A percentile compares a stretch with the other conserved stretches of the same genome.
Evolutionary conservation across 2,888 invertebrate genomes (phyloP).

Genomic region (Tyria jacobaeae): DNA sequence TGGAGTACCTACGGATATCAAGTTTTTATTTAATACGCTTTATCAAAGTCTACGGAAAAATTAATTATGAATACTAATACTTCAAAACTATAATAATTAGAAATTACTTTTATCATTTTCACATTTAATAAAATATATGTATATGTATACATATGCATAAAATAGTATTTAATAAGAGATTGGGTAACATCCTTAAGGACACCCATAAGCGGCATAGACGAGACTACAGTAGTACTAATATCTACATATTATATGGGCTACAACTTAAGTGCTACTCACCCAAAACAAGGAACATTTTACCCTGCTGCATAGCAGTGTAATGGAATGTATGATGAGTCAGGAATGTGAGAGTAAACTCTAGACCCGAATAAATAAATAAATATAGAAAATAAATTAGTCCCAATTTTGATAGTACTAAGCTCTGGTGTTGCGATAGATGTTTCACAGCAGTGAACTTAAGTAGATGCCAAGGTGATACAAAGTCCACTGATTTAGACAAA

Average conservation of each 20-base stretch:
- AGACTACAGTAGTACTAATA: not conserved
- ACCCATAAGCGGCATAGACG: too few relatives aligned
- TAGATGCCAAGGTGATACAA: constrained; percentile 78
- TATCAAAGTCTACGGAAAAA: too few relatives aligned
- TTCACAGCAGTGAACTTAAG: constrained; percentile 89
- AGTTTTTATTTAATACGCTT: too few relatives aligned
- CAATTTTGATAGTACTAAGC: constrained; percentile 88
- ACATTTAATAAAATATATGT: too few relatives aligned
- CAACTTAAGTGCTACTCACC: constrained; percentile 82
- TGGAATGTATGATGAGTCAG: constrained; percentile 96
- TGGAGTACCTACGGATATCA: too few relatives aligned
- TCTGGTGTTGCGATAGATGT: constrained; percentile 87
- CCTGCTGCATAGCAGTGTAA: constrained; percentile 98
- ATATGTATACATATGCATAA: too few relatives aligned
- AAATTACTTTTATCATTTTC: too few relatives aligned
- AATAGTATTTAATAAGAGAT: too few relatives aligned
- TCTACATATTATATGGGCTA: not conserved
- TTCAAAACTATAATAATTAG: too few relatives aligned
- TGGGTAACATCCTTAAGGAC: too few relatives aligned
- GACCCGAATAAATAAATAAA: constrained; percentile 97
- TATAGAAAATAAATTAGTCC: constrained; percentile 95
- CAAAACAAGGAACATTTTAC: constrained; percentile 98
- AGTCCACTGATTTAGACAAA: constrained; percentile 87
- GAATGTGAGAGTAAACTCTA: constrained; percentile 99
- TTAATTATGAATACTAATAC: too few relatives aligned